Evolutionary conservation across 2,888 invertebrate genomes (phyloP), one percentile per base, ranked within the genome.

Genomic region (Aphrophora alni): DNA sequence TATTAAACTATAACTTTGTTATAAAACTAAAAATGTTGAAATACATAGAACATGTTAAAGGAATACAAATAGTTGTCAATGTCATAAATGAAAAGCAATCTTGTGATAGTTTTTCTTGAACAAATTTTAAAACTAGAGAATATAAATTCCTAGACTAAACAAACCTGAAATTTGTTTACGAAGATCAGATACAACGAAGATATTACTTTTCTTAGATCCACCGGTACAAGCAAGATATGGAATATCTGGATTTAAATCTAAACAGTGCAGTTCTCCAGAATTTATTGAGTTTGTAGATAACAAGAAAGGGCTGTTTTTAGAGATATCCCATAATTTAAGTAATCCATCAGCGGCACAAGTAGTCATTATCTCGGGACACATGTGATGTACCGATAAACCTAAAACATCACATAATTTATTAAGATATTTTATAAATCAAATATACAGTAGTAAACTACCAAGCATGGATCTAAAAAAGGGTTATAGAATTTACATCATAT

Each of bases 241-340:
- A 86, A 93, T 93, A 86, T 98, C 96, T 0, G 97, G 97, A 86
- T 94, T 95, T 77, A 92, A 89, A 68, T 93, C 92, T 83, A 95
- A 90, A 87, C 95, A 94, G 86, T 95, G 92, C 77, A 94, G 89
- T 26, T 91, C 90, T 0, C 95, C 97, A 88, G 97, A 91, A 81
- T 91, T 91, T 79, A 93, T 90, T 83, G 92, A 88, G 82, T 93
- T 90, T 83, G 89, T 89, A 83, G 86, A 86, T 0, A 90, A 88
- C 85, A 89, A 86, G 82, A 83, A 84, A 0, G 90, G 89, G 84
- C 85, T 83, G 82, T 84, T 83, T 77, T 85, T 83, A 14, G 85
- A 82, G 33, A 89, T 86, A 80, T 98, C 97, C 98, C 98, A 98
- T 0, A 95, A 92, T 89, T 97, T 97, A 3, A 97, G 87, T n/a